These are phyloP conservation scores for Monochamus saltuarius DNA, from an alignment of 1,140 invertebrate species.

Conservation along the genomic window DNA sequence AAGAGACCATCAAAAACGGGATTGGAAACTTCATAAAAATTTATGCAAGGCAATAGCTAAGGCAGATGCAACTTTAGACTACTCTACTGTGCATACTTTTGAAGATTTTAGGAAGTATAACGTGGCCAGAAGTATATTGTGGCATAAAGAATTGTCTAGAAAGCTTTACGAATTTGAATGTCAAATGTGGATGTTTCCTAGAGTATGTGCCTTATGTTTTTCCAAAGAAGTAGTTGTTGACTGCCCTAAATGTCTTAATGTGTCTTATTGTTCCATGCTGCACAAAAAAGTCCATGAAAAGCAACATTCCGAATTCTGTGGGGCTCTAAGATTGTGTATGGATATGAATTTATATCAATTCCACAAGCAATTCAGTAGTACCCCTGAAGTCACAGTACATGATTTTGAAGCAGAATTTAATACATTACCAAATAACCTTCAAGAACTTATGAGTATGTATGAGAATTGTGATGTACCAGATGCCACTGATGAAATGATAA, in stretches of 20 bases:
- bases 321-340: conserved; percentile 36
- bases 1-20: conserved; percentile 64
- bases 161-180: conserved; percentile 28
- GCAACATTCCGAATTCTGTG: conserved; percentile 38
- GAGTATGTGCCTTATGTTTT: conserved; percentile 42
- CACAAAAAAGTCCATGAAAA: conserved; percentile 35
- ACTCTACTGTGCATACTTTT: conserved; percentile 16
- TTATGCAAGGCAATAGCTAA: conserved; percentile 58
- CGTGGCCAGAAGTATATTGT: conserved; percentile 18
- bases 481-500: conserved; percentile 11
- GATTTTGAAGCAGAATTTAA: conserved; percentile 12
- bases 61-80: conserved; percentile 11
- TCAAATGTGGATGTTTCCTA: conserved; percentile 48
- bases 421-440: conserved; percentile 8
- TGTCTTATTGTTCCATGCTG: conserved; percentile 42
- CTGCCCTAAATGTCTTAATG: conserved; percentile 41
- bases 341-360: conserved; percentile 25
- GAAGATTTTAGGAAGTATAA: conserved; percentile 27
- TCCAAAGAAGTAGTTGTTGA: conserved; percentile 27
- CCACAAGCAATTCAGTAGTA: conserved; percentile 1
- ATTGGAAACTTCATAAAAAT: conserved; percentile 67
- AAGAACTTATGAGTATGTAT: conserved; percentile 2
- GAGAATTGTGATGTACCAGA: neutral
- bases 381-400: neutral
- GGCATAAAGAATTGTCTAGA: conserved; percentile 23